A percentile compares a stretch with the other conserved stretches of the same genome.
Conservation (phyloP, 2,888 invertebrate genomes). For the Fragum fragum region DNA sequence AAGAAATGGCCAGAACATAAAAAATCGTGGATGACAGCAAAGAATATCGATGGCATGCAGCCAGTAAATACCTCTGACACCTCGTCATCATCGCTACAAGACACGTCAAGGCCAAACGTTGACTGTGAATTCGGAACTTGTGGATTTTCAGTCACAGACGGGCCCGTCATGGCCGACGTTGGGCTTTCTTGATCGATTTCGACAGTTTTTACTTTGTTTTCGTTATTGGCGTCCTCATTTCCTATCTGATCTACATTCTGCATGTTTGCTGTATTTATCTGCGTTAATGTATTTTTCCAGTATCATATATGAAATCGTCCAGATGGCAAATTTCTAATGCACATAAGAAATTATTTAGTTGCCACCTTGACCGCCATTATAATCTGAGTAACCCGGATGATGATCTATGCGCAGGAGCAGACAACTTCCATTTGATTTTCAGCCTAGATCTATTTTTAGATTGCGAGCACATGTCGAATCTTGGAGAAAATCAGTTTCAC, state of each 20-base stretch:
- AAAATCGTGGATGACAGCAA: constrained; percentile 54
- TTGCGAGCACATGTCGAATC: constrained; percentile 11
- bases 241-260: constrained; percentile 91
- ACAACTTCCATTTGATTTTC: constrained; percentile 60
- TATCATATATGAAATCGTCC: constrained; percentile 29
- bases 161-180: constrained; percentile 73
- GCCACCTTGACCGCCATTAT: constrained; percentile 86
- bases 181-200: constrained; percentile 82
- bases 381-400: constrained; percentile 85
- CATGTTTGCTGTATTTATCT: constrained; percentile 88
- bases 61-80: constrained; percentile 94
- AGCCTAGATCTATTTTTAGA: constrained; percentile 21
- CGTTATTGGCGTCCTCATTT: constrained; percentile 74
- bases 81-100: constrained; percentile 98
- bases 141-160: constrained; percentile 68
- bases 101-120: constrained; percentile 96
- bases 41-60: constrained; percentile 1
- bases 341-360: constrained; percentile 78
- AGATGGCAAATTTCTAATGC: constrained; percentile 74
- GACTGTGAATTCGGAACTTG: constrained; percentile 74
- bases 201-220: constrained; percentile 75
- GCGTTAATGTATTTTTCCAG: neutral
- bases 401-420: constrained; percentile 79
- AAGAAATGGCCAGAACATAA: constrained; percentile 50
- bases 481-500: no score